phyloP scores from a whole-genome alignment of 2,113 vertebrate species.

The Gavialis gangeticus region DNA sequence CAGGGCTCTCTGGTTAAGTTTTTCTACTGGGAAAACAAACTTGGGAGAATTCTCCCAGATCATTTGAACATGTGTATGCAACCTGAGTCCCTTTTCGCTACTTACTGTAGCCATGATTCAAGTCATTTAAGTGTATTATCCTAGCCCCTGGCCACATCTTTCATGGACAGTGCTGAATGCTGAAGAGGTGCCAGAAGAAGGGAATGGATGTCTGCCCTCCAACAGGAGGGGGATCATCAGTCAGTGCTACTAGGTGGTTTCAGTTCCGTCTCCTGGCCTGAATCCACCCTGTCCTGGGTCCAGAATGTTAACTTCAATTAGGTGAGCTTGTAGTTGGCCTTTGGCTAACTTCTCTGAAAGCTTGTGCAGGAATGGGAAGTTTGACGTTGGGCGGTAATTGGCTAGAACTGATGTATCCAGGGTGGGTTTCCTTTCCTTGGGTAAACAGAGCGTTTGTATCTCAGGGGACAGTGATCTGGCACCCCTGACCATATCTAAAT shows the following conservation, averaged over 20 bases:
- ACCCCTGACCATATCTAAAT: neutral
- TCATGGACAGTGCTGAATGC: neutral
- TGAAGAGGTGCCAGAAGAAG: slow-evolving; percentile 21
- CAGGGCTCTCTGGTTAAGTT: too few species aligned
- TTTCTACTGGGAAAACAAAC: too few species aligned
- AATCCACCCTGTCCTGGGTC: slow-evolving; percentile 34
- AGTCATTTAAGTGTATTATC: slow-evolving; percentile 11
- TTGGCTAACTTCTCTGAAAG: slow-evolving; percentile 1
- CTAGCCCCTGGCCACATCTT: neutral
- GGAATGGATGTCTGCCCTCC: slow-evolving; percentile 52
- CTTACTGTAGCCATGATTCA: slow-evolving; percentile 55
- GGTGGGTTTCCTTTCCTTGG: slow-evolving; percentile 61
- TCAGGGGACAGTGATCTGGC: slow-evolving; percentile 6
- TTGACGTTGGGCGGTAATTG: slow-evolving; percentile 33
- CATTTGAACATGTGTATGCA: too few species aligned
- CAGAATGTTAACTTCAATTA: slow-evolving; percentile 69
- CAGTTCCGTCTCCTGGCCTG: slow-evolving; percentile 46
- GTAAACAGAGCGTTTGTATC: slow-evolving; percentile 45
- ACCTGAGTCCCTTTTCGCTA: slow-evolving; percentile 24
- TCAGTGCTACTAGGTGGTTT: slow-evolving; percentile 42
- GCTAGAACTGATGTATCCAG: slow-evolving; percentile 35
- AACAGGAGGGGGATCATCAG: slow-evolving; percentile 47
- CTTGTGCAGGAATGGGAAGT: neutral
- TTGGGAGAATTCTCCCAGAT: too few species aligned
- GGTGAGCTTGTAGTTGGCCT: slow-evolving; percentile 55